These are phyloP conservation scores for Nannobrachium achirus DNA, from an alignment of 2,113 vertebrate species.

Conservation along the genomic window DNA sequence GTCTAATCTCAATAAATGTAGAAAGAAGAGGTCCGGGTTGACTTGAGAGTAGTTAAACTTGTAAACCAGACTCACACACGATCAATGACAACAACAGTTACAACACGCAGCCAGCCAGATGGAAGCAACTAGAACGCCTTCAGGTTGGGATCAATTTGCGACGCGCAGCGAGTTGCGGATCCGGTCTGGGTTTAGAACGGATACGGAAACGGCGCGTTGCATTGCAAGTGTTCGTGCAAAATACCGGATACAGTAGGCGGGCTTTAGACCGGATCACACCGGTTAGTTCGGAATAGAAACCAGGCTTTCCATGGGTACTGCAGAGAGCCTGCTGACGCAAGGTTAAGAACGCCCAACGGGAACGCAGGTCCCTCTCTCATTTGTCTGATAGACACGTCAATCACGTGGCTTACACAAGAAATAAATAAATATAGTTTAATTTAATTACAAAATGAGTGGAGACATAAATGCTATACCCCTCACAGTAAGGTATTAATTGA, in stretches of 20 bases:
- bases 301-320: no score
- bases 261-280: no score
- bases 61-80: neutral
- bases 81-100: neutral
- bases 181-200: no score
- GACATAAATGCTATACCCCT: no score
- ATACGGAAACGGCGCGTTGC: no score
- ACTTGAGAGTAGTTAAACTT: no score
- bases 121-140: slow-evolving; percentile 20
- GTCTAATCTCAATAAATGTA: neutral
- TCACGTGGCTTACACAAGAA: slow-evolving; percentile 28
- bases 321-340: no score
- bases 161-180: no score
- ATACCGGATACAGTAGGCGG: no score
- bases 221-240: no score
- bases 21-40: neutral
- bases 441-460: neutral
- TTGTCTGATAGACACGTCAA: slow-evolving; percentile 40
- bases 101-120: neutral
- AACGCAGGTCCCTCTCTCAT: slow-evolving; percentile 15
- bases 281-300: no score
- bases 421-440: neutral
- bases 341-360: neutral
- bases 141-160: no score
- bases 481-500: neutral